Evolutionary conservation across 2,888 invertebrate species (phyloP), one percentile per base, ranked within the genome.

Genomic region (Andrena hattorfiana): DNA sequence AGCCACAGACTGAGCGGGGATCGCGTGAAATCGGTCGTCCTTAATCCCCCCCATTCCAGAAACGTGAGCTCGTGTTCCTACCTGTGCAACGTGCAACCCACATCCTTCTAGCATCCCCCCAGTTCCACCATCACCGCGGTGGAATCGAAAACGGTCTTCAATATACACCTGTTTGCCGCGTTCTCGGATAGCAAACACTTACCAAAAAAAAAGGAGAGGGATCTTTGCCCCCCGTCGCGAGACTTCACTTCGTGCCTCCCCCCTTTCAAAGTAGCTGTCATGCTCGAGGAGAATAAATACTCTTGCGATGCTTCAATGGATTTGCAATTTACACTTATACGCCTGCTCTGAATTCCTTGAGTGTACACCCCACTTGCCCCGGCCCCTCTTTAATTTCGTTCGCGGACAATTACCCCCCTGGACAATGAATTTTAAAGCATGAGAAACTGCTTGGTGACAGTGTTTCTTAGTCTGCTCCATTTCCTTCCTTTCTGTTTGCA

Each of bases 151-250:
- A 75, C 49, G 60, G 48, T 60, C 51, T 20, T 28, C 23, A n/a
- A 67, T 83, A 23, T 56, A 80, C 87, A 84, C 80, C 83, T 85
- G 84, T 86, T 69, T 63, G 59, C 69, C 63, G 63, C 67, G 73
- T 73, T 76, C 42, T 67, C 69, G 87, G 90, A 90, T 91, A 91
- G 89, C 91, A 90, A 92, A 92, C 92, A 91, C 91, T 91, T 90
- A 89, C 23, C 20, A 56, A 23, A 20, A 92, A 90, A 92, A 92
- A 89, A 76, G 30, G 63, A 28, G 63, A 56, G 67, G 89, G 89
- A 86, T 91, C 91, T 92, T 90, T 90, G 81, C 83, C 59, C 85
- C 87, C 84, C 76, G 82, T 84, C 74, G 64, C 35, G 70, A 73
- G 79, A 87, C 86, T 87, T 91, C 89, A 89, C 88, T 90, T 67